phyloP scores from a whole-genome alignment of 2,888 invertebrate genomes.

The Phlogophora meticulosa region DNA sequence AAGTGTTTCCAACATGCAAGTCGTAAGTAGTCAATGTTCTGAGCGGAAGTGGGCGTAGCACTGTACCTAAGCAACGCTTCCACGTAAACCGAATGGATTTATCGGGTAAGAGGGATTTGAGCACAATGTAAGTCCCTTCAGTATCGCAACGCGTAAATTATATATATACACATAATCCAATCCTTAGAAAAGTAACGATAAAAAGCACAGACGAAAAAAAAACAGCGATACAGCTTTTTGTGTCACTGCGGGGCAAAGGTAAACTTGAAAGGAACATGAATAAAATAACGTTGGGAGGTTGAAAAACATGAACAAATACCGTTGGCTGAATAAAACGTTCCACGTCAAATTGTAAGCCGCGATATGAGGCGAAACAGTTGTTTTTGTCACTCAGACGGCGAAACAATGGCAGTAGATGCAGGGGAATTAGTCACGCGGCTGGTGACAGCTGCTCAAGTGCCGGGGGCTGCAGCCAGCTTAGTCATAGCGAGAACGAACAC shows the following conservation, averaged over 20 bases:
- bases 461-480: constrained; percentile 61
- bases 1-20: constrained; percentile 52
- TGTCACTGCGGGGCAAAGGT: constrained; percentile 59
- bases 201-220: constrained; percentile 45
- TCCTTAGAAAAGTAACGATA: constrained; percentile 47
- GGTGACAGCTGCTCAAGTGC: constrained; percentile 64
- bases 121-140: constrained; percentile 50
- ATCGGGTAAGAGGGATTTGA: constrained; percentile 44
- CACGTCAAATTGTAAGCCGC: constrained; percentile 70
- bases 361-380: constrained; percentile 72
- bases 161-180: constrained; percentile 48
- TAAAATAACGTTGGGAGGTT: constrained; percentile 64
- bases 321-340: constrained; percentile 68
- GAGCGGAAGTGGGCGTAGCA: constrained; percentile 37
- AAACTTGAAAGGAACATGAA: constrained; percentile 67
- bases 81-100: constrained; percentile 50
- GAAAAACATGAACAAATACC: constrained; percentile 70
- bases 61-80: constrained; percentile 12
- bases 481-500: constrained; percentile 46
- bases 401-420: constrained; percentile 70
- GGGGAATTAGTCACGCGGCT: constrained; percentile 69
- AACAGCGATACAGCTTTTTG: constrained; percentile 62
- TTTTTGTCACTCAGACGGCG: constrained; percentile 71
- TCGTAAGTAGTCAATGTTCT: constrained; percentile 36
- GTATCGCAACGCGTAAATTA: constrained; percentile 43